Percentiles rank a stretch among this genome's conserved stretches.
phyloP scores from a whole-genome alignment of 2,113 vertebrate genomes.

The Perca flavescens region DNA sequence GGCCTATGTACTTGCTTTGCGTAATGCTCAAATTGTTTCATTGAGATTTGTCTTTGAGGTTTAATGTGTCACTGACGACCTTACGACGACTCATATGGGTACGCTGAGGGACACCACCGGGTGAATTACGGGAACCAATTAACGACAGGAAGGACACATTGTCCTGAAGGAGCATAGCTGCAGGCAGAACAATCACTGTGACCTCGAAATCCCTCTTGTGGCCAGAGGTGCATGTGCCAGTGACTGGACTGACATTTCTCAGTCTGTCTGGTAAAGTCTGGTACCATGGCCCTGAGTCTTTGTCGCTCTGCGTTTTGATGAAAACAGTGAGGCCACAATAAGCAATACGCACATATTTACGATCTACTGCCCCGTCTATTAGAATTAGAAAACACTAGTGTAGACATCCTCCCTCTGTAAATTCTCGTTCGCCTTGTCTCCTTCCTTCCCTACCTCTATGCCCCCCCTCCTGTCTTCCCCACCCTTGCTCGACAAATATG shows the following conservation, averaged over 20 bases:
- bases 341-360: conserved; percentile 50
- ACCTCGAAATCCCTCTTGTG: conserved; percentile 76
- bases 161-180: conserved; percentile 66
- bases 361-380: conserved; percentile 67
- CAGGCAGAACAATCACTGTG: conserved; percentile 71
- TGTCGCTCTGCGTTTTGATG: conserved; percentile 23
- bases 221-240: conserved; percentile 64
- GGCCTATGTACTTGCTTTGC: background rate
- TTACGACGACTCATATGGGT: conserved; percentile 43
- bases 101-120: conserved; percentile 48
- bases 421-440: conserved; percentile 52
- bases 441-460: conserved; percentile 40
- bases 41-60: conserved; percentile 54
- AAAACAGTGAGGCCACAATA: conserved; percentile 35
- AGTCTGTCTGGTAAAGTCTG: conserved; percentile 59
- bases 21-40: conserved; percentile 22
- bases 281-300: conserved; percentile 30
- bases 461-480: conserved; percentile 29
- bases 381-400: conserved; percentile 63
- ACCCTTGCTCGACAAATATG: conserved; percentile 62
- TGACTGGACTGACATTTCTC: conserved; percentile 73
- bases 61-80: conserved; percentile 57
- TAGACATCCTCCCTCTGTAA: conserved; percentile 53
- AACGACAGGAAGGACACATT: conserved; percentile 70
- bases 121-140: conserved; percentile 76